Base-by-base conservation (phyloP, 2,888 invertebrate genomes). In the Pseudoips prasinana region DNA sequence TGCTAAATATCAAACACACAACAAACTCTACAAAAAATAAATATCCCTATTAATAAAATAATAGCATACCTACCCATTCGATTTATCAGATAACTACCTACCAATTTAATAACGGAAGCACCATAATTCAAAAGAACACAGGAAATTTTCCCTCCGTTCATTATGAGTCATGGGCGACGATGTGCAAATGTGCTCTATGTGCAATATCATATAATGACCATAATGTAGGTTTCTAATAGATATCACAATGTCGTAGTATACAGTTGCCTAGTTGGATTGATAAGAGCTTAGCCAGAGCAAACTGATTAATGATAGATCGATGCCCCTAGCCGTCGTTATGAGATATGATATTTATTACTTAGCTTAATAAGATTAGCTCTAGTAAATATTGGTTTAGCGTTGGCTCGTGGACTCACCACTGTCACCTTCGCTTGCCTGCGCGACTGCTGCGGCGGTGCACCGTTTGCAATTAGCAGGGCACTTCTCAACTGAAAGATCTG, bases 391-490 rank as follows among this genome's bases (percentile, higher is more conserved):
- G 22, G 9, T 29, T 28, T 51, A 56, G 53, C 40, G 28, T 35
- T 39, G 34, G 29, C 49, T 24, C 32, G 24, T 41, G 42, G 30
- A 87, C 88, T 87, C 85, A 88, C 88, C 87, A 56, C 66, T 58
- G 64, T 67, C 67, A 58, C 79, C 70, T 47, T 64, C 67, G 54
- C 60, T 72, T 38, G 81, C 81, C 48, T 71, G 73, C 31, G 74
- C 77, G 40, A 88, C 64, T 23, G 80, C 79, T 24, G 78, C 77
- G 29, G 78, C 78, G 22, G 73, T 74, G 62, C 88, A 88, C 49
- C 82, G 71, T 66, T 76, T 86, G 75, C 87, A 87, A 65, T 73
- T 70, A 35, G 60, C 63, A 34, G 58, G 55, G 53, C 79, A 82
- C 62, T 69, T 64, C 42, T 66, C 70, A 49, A 69, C 76, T 70